These are phyloP conservation scores for Pteromalus puparum DNA, from an alignment of 1,140 invertebrate species.

Conservation along the genomic window DNA sequence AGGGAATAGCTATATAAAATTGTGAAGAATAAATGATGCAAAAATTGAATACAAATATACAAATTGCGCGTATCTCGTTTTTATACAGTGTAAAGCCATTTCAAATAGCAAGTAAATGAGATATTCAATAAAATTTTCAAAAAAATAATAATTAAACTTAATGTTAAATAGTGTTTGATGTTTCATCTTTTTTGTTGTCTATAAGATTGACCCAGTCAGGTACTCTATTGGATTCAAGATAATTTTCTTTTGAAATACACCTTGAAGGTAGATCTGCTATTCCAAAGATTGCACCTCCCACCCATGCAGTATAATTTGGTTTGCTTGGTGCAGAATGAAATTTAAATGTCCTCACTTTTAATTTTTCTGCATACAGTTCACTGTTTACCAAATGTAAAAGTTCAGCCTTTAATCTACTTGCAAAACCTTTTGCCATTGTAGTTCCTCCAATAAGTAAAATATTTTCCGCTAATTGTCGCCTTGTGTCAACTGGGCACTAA, in stretches of 20 bases:
- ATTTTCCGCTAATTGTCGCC: slow-evolving; percentile 85
- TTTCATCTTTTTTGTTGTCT: slow-evolving; percentile 75
- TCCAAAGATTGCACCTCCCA: slow-evolving; percentile 91
- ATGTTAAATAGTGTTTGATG: slow-evolving; percentile 48
- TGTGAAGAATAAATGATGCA: slow-evolving; percentile 31
- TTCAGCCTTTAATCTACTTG: slow-evolving; percentile 84
- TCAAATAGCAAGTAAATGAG: slow-evolving; percentile 22
- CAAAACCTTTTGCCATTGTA: slow-evolving; percentile 86
- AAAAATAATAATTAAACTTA: slow-evolving; percentile 33
- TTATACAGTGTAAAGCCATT: slow-evolving; percentile 21
- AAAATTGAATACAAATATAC: slow-evolving; percentile 36
- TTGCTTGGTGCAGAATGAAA: slow-evolving; percentile 87
- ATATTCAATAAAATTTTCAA: slow-evolving; percentile 30
- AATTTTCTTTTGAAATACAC: slow-evolving; percentile 85
- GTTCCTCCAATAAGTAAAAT: slow-evolving; percentile 91
- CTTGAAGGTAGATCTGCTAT: slow-evolving; percentile 86
- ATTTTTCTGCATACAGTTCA: slow-evolving; percentile 79
- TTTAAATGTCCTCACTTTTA: slow-evolving; percentile 83
- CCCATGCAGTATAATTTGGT: slow-evolving; percentile 90
- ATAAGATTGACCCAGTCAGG: slow-evolving; percentile 89
- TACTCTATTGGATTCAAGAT: slow-evolving; percentile 81
- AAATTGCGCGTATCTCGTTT: slow-evolving; percentile 22
- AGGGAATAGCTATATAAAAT: slow-evolving; percentile 22
- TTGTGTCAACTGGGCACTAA: slow-evolving; percentile 86
- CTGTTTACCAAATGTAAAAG: slow-evolving; percentile 81